These are phyloP conservation scores for Scaptomyza graminum DNA, from an alignment of 1,140 invertebrate species.

Conservation along the genomic window DNA sequence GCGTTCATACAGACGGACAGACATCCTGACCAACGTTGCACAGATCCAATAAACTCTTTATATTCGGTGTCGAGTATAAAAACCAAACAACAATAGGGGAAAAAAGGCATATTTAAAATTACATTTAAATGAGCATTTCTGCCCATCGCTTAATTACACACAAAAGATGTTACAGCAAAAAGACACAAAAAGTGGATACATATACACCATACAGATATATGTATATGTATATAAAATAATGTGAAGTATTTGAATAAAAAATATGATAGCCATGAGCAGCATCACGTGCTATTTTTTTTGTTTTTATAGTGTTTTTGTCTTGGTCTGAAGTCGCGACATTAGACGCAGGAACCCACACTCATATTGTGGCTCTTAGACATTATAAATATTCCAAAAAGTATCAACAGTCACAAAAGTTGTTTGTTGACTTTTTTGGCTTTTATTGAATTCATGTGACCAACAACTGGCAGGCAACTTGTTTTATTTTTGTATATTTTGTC, in stretches of 20 bases:
- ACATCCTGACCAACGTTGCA: too few relatives aligned
- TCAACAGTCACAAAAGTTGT: slow-evolving; percentile 49
- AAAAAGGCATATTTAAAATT: slow-evolving; percentile 59
- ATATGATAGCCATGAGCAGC: slow-evolving; percentile 38
- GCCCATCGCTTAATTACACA: slow-evolving; percentile 61
- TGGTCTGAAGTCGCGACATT: slow-evolving; percentile 20
- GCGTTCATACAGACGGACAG: too few relatives aligned
- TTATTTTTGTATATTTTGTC: slow-evolving; percentile 22
- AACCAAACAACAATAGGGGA: slow-evolving; percentile 5
- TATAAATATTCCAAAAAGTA: slow-evolving; percentile 15
- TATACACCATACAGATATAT: too few relatives aligned
- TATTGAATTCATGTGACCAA: slow-evolving; percentile 63
- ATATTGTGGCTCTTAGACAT: slow-evolving; percentile 20
- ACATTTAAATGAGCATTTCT: slow-evolving; percentile 75
- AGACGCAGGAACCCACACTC: slow-evolving; percentile 42
- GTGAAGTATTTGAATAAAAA: slow-evolving; percentile 23
- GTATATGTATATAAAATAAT: too few relatives aligned
- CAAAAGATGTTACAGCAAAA: slow-evolving; percentile 22
- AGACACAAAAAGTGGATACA: slow-evolving; percentile 1
- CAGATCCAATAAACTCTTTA: too few relatives aligned
- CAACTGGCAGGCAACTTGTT: slow-evolving; percentile 42
- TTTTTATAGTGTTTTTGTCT: slow-evolving; percentile 6
- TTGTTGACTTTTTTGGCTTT: slow-evolving; percentile 53
- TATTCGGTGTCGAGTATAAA: too few relatives aligned
- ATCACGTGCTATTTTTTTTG: slow-evolving; percentile 62